Base-by-base conservation (phyloP, 1,140 invertebrate genomes). In the Tetragonula clypearis region DNA sequence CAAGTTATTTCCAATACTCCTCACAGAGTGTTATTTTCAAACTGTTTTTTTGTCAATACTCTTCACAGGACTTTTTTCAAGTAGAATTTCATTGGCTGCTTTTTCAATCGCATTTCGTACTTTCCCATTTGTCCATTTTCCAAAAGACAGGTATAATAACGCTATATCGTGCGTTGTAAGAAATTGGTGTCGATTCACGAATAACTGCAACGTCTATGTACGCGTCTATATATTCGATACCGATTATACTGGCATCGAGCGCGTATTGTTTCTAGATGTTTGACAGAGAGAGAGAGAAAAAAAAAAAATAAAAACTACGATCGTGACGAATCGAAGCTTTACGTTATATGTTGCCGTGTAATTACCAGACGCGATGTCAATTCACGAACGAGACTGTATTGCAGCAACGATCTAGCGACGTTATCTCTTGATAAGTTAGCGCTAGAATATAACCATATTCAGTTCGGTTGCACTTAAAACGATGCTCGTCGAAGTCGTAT, bases 391-490 rank as follows among this genome's bases (percentile, higher is more conserved):
- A 69, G 15, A 30, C 30, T 23, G 17, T 62, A 58, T 30, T 23
- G 23, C 49, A 15, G 49, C 19, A 72, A 76, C 73, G 68, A 79
- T 79, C 73, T 53, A 72, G 66, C 82, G 82, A 72, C 82, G 73
- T 79, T 72, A 72, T 79, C 77, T 41, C 11, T 65, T 53, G 76
- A 84, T 79, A 79, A 79, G 77, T 79, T 72, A 62, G 68, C 68
- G 12, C 3, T 62, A 21, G 56, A 26, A 53, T 69, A 68, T 21
- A 26, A 72, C 30, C 5, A 23, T 21, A 41, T 26, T 21, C 23
- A 12, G 82, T 71, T 79, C 56, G 65, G 56, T 62, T 69, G 41
- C 58, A 58, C 72, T 84, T 84, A n/a, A 30, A 66, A 56, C 72
- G 60, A 30, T 35, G 26, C 26, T 55, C 49, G 80, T 56, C 60